These are phyloP conservation scores for Dendrophyllia cribrosa DNA, from an alignment of 64 coral and sea anemone genomes.

Conservation along the genomic window DNA sequence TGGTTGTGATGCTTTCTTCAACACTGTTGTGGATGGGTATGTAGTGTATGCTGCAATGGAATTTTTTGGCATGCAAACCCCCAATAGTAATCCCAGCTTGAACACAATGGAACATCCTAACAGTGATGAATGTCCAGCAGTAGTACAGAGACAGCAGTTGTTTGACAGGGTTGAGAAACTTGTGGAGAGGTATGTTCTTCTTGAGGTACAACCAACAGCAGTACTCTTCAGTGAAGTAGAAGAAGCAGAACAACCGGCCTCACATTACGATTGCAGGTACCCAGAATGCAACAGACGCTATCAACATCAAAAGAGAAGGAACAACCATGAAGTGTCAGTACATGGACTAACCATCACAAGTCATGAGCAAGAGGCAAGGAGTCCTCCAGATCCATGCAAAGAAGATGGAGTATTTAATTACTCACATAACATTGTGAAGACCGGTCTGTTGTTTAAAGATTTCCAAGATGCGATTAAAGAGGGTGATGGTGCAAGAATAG, in stretches of 20 bases:
- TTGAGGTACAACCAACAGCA: not conserved
- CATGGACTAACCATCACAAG: slow-evolving; percentile 5
- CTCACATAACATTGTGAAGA: slow-evolving; percentile 24
- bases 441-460: slow-evolving; percentile 49
- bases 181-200: not conserved
- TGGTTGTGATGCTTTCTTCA: slow-evolving; percentile 65
- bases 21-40: slow-evolving; percentile 55
- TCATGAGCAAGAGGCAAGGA: slow-evolving; percentile 1
- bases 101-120: not conserved
- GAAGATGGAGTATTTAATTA: slow-evolving; percentile 66
- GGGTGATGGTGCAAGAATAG: slow-evolving; percentile 60
- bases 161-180: not conserved
- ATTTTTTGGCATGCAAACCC: slow-evolving; percentile 61
- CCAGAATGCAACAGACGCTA: not conserved
- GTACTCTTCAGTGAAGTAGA: not conserved
- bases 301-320: not conserved
- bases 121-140: not conserved
- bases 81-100: slow-evolving; percentile 9
- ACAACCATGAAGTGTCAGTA: slow-evolving; percentile 23
- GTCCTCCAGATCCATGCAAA: slow-evolving; percentile 14
- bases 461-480: slow-evolving; percentile 72
- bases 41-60: slow-evolving; percentile 40
- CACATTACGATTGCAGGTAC: not conserved
- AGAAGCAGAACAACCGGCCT: not conserved
- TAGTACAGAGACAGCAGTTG: slow-evolving; percentile 1